Conservation (phyloP, 1,140 invertebrate species). For the Trachymyrmex cornetzi region DNA sequence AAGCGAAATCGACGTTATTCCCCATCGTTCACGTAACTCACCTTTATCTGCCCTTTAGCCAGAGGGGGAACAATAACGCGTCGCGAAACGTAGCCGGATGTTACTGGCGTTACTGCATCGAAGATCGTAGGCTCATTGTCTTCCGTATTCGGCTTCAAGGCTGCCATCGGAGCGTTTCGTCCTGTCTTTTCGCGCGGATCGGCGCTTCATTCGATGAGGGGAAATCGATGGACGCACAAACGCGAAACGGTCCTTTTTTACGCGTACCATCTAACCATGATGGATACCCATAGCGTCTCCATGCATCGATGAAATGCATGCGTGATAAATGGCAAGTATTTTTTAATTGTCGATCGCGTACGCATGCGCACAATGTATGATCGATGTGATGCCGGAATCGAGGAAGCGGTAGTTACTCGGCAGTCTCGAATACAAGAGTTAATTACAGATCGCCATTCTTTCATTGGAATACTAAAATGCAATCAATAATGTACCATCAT, state of each 20-base stretch:
- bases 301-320: constrained; percentile 37
- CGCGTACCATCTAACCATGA: constrained; percentile 36
- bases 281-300: constrained; percentile 42
- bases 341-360: constrained; percentile 35
- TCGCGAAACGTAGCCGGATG: constrained; percentile 65
- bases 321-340: constrained; percentile 58
- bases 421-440: constrained; percentile 18
- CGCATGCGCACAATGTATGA: constrained; percentile 10
- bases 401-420: constrained; percentile 21
- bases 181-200: constrained; percentile 12
- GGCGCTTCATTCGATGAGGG: constrained; percentile 3
- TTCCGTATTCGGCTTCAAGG: constrained; percentile 59
- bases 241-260: constrained; percentile 30
- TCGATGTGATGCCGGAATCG: constrained; percentile 45
- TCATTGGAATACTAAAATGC: not conserved
- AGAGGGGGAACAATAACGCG: constrained; percentile 61
- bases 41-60: constrained; percentile 11
- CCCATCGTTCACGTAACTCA: constrained; percentile 21
- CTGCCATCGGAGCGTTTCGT: constrained; percentile 63
- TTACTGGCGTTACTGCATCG: constrained; percentile 68
- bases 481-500: constrained; percentile 20
- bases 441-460: constrained; percentile 26
- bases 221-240: constrained; percentile 29
- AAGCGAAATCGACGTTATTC: constrained; percentile 57
- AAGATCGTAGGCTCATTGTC: constrained; percentile 52